These are phyloP conservation scores for Clarias macrocephalus DNA, from an alignment of 2,113 vertebrate genomes.

Conservation along the genomic window DNA sequence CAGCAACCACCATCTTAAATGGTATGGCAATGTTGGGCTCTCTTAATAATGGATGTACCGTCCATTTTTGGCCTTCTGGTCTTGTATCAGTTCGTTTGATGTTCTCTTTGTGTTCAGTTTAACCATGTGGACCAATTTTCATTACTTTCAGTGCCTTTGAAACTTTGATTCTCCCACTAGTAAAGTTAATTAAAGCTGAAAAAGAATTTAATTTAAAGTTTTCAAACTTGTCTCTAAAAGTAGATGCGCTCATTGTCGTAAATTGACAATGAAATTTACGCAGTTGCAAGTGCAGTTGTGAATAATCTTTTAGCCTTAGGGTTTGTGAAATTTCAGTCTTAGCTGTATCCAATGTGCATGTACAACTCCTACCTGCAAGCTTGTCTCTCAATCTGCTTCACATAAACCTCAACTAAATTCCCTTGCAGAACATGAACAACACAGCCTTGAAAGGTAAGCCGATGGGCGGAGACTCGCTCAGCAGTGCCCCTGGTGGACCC, in stretches of 20 bases:
- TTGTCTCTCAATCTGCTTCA: neutral
- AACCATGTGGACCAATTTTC: neutral
- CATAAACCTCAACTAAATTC: conserved; percentile 1
- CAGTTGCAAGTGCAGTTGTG: neutral
- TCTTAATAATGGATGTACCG: neutral
- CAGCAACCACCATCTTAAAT: too few relatives aligned
- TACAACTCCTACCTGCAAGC: neutral
- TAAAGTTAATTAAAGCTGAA: neutral
- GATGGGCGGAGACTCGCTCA: conserved; percentile 28
- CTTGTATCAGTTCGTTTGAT: neutral
- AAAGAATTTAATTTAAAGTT: neutral
- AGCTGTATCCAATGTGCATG: neutral
- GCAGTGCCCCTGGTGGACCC: conserved; percentile 59
- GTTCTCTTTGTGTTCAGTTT: neutral
- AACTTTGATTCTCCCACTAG: neutral
- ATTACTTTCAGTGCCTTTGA: neutral
- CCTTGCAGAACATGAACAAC: conserved; percentile 77
- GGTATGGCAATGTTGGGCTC: neutral
- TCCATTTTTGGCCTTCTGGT: neutral
- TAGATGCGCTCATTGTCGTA: neutral
- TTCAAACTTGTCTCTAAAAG: neutral
- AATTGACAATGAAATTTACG: too few relatives aligned
- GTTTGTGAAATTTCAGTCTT: neutral
- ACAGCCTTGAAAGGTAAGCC: conserved; percentile 63
- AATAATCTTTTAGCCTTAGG: neutral